Conservation (phyloP, 2,113 vertebrate species). For the Hydrolagus affinis region DNA sequence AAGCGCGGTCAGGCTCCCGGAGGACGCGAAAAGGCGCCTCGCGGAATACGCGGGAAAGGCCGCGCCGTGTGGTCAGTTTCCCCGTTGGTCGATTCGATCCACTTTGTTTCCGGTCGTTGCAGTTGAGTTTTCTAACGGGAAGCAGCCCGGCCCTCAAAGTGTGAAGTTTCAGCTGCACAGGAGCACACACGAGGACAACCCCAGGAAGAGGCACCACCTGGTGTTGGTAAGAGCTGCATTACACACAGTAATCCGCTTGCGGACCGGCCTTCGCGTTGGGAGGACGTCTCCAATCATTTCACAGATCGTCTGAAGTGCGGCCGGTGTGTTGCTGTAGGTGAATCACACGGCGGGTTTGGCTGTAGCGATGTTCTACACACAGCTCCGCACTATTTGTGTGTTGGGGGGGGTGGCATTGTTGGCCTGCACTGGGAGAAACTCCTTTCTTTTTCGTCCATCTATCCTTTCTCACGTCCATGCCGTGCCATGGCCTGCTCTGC, state of each 20-base stretch:
- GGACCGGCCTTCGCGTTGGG: not conserved
- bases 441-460: too few relatives aligned
- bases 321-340: not conserved
- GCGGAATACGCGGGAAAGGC: too few relatives aligned
- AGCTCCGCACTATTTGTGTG: too few relatives aligned
- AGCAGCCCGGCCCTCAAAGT: constrained; percentile 50
- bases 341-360: not conserved
- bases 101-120: constrained; percentile 34
- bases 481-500: too few relatives aligned
- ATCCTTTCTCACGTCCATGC: too few relatives aligned
- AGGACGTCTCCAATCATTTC: not conserved
- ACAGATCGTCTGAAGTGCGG: not conserved
- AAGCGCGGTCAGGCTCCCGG: too few relatives aligned
- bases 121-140: constrained; percentile 86
- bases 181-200: constrained; percentile 56
- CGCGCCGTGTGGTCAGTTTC: too few relatives aligned
- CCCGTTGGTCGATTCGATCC: too few relatives aligned
- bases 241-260: not conserved
- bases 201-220: constrained; percentile 61
- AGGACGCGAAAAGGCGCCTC: too few relatives aligned
- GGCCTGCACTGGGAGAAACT: too few relatives aligned
- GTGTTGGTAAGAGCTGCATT: constrained; percentile 62
- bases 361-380: too few relatives aligned
- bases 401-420: too few relatives aligned
- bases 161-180: constrained; percentile 67